A percentile compares a stretch with the other conserved stretches of the same genome.
Conservation (phyloP, 2,797 vertebrate species). For the Cheirogaleus major region DNA sequence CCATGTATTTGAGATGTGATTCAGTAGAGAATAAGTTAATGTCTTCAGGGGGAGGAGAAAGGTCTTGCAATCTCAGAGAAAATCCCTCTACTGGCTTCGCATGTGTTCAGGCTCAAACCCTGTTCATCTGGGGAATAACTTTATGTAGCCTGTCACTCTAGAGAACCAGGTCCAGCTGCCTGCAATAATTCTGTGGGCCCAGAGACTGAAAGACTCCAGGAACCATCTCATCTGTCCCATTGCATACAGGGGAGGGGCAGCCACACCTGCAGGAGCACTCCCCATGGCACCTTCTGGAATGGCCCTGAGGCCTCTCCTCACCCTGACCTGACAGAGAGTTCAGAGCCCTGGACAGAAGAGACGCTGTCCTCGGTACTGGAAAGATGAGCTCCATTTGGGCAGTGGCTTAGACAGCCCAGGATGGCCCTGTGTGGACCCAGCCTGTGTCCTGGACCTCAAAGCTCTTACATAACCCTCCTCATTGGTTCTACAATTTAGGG, state of each 20-base stretch:
- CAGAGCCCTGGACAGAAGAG: neutral
- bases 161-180: neutral
- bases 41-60: neutral
- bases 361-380: conserved; percentile 74
- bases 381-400: neutral
- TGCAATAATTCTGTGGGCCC: conserved; percentile 22
- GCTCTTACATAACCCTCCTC: neutral
- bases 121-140: conserved; percentile 8
- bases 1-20: neutral
- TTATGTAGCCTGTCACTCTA: conserved; percentile 13
- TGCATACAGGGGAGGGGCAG: neutral
- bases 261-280: neutral
- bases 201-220: neutral
- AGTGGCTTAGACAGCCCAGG: neutral
- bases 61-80: neutral
- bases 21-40: neutral
- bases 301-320: neutral
- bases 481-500: neutral
- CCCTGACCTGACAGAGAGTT: neutral
- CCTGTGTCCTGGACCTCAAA: neutral
- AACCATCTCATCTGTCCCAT: neutral
- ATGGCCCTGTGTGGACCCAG: neutral
- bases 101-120: neutral
- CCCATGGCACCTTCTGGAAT: neutral
- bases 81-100: neutral